Base-by-base conservation (phyloP, 2,888 invertebrate genomes). In the Drosophila pseudotakahashii region DNA sequence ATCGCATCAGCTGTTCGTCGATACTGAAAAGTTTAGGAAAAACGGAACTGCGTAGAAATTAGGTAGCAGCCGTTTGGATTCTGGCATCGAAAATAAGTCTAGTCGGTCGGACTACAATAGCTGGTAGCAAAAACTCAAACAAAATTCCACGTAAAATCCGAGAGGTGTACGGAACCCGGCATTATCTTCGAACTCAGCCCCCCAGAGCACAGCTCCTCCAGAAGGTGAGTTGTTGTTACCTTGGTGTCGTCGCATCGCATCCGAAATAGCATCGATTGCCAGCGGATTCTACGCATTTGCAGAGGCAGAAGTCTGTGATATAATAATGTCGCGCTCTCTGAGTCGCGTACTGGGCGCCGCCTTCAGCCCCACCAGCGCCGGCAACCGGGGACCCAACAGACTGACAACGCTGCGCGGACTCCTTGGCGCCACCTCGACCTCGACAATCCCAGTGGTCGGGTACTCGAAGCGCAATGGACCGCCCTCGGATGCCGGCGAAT, bases 271-370 rank as follows among this genome's bases (percentile, higher is more conserved):
- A 58, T 3, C 44, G 61, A 54, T 45, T 61, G 70, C 70, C 70
- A 70, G 70, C 61, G 13, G 37, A 54, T 61, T 61, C 48, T 70
- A 70, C 69, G 69, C 69, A 69, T 54, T 70, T 73, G 41, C 48
- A 76, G 52, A 70, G 14, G 58, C 48, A 77, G 50, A 70, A 14
- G 58, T 67, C 60, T 75, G 50, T 85, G 85, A 87, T 87, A 87
- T 84, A 87, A 84, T 63, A 70, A 70, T 64, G 84, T 87, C 88
- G 50, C 85, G 85, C n/a, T 54, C 87, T 11, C 36, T 84, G 48
- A 73, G 67, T 62, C 79, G 85, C 37, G 63, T 82, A 48, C 60
- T 85, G 51, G 80, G 78, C 72, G 19, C 19, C 1, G 58, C n/a
- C 52, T 23, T 70, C 19, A 45, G 41, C 42, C 70, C 19, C n/a